phyloP scores from a whole-genome alignment of 92 coral and sea anemone genomes.

The Siderastrea radians region DNA sequence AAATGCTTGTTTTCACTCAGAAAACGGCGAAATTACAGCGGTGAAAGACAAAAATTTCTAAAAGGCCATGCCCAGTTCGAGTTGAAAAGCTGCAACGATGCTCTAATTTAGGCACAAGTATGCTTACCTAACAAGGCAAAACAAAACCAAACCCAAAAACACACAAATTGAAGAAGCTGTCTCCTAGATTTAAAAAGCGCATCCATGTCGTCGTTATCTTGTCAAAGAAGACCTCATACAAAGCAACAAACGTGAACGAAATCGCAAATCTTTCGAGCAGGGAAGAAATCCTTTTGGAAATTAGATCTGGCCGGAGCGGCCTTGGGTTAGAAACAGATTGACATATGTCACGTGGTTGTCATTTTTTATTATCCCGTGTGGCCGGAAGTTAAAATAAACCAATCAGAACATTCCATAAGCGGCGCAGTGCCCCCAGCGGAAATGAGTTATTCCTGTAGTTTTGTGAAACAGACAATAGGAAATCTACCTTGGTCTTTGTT shows the following conservation, averaged over 20 bases:
- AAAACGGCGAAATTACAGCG: not conserved
- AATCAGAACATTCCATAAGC: constrained; percentile 52
- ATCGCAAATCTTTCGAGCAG: constrained; percentile 13
- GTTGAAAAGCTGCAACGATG: constrained; percentile 15
- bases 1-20: not conserved
- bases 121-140: constrained; percentile 77
- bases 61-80: not conserved
- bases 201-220: constrained; percentile 53
- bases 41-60: not conserved
- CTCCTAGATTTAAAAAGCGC: constrained; percentile 24
- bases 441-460: not conserved
- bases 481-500: constrained; percentile 9
- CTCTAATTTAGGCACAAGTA: constrained; percentile 50
- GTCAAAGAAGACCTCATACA: constrained; percentile 35
- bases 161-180: constrained; percentile 15
- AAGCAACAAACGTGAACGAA: constrained; percentile 19
- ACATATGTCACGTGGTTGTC: constrained; percentile 76
- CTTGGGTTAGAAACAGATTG: constrained; percentile 38
- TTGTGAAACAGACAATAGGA: constrained; percentile 19
- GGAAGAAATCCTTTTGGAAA: constrained; percentile 33
- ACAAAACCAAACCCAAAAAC: constrained; percentile 59
- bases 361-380: constrained; percentile 65
- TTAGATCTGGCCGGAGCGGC: constrained; percentile 8
- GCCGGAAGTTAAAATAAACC: constrained; percentile 71
- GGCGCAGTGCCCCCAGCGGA: constrained; percentile 27